These are phyloP conservation scores for Rhagoletis pomonella DNA, from an alignment of 1,140 invertebrate species.

Conservation along the genomic window DNA sequence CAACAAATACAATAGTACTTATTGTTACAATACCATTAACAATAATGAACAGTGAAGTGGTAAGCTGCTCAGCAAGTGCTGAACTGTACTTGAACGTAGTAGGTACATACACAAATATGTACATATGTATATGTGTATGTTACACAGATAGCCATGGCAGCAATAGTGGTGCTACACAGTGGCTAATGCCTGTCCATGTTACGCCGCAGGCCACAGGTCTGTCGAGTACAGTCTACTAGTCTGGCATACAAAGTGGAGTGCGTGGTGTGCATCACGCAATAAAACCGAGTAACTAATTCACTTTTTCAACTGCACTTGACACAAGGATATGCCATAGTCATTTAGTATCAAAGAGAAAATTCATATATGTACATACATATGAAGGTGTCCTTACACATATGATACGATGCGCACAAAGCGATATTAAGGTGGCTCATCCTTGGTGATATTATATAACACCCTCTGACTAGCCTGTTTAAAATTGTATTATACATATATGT, in stretches of 20 bases:
- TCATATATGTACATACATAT: too few relatives aligned
- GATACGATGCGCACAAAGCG: too few relatives aligned
- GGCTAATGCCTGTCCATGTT: conserved; percentile 38
- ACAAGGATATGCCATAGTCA: conserved; percentile 18
- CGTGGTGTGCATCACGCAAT: conserved; percentile 10
- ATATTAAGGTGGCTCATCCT: too few relatives aligned
- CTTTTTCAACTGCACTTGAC: conserved; percentile 27
- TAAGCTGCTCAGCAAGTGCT: conserved; percentile 22
- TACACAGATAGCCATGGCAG: not conserved
- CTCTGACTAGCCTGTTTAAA: too few relatives aligned
- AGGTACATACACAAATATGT: not conserved
- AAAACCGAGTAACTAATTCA: conserved; percentile 48
- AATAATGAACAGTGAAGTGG: conserved; percentile 42
- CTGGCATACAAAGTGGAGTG: conserved; percentile 26
- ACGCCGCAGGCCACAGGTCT: conserved; percentile 45
- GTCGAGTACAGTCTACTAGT: conserved; percentile 38
- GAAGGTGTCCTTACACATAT: too few relatives aligned
- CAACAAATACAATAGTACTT: not conserved
- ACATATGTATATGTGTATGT: not conserved
- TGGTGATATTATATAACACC: too few relatives aligned
- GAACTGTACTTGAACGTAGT: not conserved
- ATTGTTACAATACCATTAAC: conserved; percentile 42
- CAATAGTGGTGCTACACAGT: not conserved
- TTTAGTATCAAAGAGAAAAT: not conserved
- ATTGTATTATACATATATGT: too few relatives aligned